These are phyloP conservation scores for Ursus arctos DNA, from an alignment of 2,113 vertebrate genomes.

Conservation along the genomic window DNA sequence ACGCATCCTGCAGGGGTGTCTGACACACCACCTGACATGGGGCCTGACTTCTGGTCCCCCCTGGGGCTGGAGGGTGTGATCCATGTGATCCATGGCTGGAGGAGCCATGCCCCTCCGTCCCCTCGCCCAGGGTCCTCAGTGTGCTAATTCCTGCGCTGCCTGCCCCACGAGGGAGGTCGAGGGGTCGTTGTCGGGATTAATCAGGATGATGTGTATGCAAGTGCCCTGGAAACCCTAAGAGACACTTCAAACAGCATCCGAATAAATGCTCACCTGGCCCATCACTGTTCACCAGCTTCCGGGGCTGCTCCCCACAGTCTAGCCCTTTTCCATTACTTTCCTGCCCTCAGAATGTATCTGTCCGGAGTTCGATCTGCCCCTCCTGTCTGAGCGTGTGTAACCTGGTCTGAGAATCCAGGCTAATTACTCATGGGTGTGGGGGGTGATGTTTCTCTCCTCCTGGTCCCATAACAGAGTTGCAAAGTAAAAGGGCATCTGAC, in stretches of 20 bases:
- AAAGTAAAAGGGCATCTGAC: background rate
- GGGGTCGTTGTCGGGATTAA: background rate
- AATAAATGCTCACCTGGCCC: background rate
- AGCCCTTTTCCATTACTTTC: background rate
- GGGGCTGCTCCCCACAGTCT: background rate
- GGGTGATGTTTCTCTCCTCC: too few relatives aligned
- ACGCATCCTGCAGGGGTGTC: fast-evolving
- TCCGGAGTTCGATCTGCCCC: background rate
- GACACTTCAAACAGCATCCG: background rate
- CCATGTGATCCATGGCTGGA: too few relatives aligned
- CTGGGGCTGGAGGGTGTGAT: background rate
- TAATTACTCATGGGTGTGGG: background rate
- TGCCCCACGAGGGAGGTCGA: too few relatives aligned
- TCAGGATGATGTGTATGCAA: background rate
- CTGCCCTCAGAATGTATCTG: too few relatives aligned
- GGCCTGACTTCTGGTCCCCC: background rate
- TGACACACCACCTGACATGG: fast-evolving
- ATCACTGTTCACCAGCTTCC: background rate
- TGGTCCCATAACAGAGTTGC: too few relatives aligned
- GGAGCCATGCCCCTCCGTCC: background rate
- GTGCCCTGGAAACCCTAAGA: background rate
- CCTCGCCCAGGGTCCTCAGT: background rate
- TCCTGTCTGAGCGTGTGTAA: fast-evolving
- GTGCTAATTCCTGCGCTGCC: background rate
- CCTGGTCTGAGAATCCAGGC: background rate